These are phyloP conservation scores for Pangasius mekongensis DNA, from an alignment of 2,797 vertebrate species.

Conservation along the genomic window DNA sequence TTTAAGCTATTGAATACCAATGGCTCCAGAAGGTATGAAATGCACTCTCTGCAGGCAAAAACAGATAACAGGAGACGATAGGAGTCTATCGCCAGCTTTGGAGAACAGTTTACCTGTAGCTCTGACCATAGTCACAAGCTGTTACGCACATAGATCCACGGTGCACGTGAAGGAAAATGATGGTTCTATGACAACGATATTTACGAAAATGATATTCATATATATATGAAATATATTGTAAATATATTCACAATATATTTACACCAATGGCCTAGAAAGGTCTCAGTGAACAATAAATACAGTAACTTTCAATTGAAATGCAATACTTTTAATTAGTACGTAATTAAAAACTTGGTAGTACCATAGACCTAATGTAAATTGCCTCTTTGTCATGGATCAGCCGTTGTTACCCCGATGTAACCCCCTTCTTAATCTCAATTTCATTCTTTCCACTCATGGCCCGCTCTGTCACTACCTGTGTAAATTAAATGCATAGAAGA, in stretches of 20 bases:
- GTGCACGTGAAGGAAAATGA: neutral
- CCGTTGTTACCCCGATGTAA: neutral
- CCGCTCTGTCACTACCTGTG: neutral
- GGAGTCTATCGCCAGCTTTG: neutral
- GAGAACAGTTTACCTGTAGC: conserved; percentile 1
- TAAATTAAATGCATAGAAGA: conserved; percentile 13
- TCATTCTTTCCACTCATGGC: neutral
- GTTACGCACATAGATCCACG: neutral
- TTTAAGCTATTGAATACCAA: neutral
- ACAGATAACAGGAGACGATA: neutral
- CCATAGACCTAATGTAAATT: neutral
- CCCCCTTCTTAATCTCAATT: neutral
- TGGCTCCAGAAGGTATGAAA: neutral
- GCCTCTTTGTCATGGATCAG: neutral
- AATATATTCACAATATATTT: neutral
- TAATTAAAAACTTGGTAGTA: neutral
- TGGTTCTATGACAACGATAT: neutral
- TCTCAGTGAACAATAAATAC: neutral
- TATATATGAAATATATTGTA: no score
- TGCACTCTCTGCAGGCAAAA: neutral
- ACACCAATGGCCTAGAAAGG: neutral
- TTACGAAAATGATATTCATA: no score
- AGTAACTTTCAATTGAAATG: neutral
- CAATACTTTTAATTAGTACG: neutral
- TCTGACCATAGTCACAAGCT: neutral